Percentiles rank a stretch among this genome's conserved stretches.
phyloP scores from a whole-genome alignment of 37 sponge, comb jelly and placozoan species.

The Haliclona indistincta region DNA sequence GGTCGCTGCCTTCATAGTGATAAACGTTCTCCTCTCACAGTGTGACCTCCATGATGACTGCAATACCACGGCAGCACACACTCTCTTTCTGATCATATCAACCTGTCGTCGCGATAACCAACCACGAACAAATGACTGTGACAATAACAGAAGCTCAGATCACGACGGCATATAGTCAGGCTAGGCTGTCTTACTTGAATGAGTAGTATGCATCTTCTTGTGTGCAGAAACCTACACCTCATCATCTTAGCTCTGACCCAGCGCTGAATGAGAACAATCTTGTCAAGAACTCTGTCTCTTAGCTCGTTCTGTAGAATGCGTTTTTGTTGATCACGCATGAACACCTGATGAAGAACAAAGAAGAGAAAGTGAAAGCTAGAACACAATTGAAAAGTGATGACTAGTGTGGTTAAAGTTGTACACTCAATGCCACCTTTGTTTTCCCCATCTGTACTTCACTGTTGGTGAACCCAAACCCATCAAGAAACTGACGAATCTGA shows the following conservation, averaged over 20 bases:
- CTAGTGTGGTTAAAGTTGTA: background rate
- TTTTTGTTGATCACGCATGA: constrained; percentile 84
- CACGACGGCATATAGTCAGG: background rate
- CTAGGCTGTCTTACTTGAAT: constrained; percentile 52
- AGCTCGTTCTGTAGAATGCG: constrained; percentile 68
- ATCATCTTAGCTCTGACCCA: constrained; percentile 77
- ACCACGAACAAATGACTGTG: constrained; percentile 41
- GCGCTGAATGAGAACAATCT: constrained; percentile 79
- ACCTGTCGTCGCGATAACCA: constrained; percentile 37
- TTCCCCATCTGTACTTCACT: constrained; percentile 74
- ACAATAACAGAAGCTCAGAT: background rate
- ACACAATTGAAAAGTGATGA: background rate
- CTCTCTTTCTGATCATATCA: constrained; percentile 16
- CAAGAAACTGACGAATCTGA: constrained; percentile 58
- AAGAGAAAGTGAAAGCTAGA: background rate
- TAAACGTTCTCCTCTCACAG: constrained; percentile 8
- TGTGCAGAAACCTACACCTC: constrained; percentile 56
- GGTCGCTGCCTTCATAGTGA: constrained; percentile 28
- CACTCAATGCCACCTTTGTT: constrained; percentile 51
- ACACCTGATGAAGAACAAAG: constrained; percentile 54
- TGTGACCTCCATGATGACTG: constrained; percentile 74
- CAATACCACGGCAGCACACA: constrained; percentile 73
- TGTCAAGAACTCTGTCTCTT: constrained; percentile 68
- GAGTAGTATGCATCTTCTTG: constrained; percentile 45
- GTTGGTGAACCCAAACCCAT: constrained; percentile 25